Conservation (phyloP, 2,113 vertebrate genomes). For the Canis aureus region DNA sequence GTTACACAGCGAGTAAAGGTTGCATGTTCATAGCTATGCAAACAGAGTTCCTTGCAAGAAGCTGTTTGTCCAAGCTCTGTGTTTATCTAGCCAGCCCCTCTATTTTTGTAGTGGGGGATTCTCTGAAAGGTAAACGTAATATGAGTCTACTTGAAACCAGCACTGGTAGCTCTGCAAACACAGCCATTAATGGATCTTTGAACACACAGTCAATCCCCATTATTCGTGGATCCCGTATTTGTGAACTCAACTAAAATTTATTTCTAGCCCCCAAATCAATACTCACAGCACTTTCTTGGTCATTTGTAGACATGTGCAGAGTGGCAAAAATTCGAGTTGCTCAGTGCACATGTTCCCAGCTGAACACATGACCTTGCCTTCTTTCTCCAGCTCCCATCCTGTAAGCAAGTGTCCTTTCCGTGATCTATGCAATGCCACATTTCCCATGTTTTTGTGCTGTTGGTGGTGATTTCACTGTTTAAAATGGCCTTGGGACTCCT, state of each 20-base stretch:
- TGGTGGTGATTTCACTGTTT: background rate
- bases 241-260: background rate
- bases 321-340: background rate
- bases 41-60: slow-evolving; percentile 12
- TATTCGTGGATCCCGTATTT: background rate
- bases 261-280: background rate
- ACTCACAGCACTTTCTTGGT: background rate
- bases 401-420: background rate
- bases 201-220: background rate
- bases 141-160: background rate
- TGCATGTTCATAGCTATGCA: background rate
- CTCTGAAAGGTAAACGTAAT: background rate
- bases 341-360: accelerated
- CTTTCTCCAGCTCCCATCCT: background rate
- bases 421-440: background rate
- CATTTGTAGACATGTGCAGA: background rate
- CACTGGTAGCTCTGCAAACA: background rate
- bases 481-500: background rate
- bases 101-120: background rate
- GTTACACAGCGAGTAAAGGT: background rate
- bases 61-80: background rate
- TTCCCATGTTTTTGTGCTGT: background rate
- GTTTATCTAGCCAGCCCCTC: background rate
- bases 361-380: background rate
- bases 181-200: background rate